Conservation (phyloP, 2,797 vertebrate genomes). For the Chelon auratus region DNA sequence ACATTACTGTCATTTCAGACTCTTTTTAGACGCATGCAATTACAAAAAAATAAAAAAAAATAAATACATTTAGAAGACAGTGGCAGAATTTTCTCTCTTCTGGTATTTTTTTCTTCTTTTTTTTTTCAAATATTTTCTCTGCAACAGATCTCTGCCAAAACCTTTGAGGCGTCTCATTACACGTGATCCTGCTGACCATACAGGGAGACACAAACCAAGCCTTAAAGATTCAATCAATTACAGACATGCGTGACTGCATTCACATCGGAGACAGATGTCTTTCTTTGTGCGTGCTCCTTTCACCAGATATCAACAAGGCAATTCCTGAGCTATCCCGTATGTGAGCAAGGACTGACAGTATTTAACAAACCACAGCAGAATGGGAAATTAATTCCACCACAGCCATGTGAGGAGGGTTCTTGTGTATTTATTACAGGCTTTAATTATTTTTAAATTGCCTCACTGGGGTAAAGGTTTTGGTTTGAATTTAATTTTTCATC, state of each 20-base stretch:
- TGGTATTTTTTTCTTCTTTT: conserved; percentile 10
- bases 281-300: conserved; percentile 44
- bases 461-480: conserved; percentile 43
- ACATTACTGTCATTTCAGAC: conserved; percentile 30
- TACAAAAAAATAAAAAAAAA: conserved; percentile 15
- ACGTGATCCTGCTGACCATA: conserved; percentile 63
- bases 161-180: conserved; percentile 56
- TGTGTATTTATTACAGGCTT: conserved; percentile 58
- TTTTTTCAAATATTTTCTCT: conserved; percentile 24
- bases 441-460: conserved; percentile 64
- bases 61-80: conserved; percentile 25
- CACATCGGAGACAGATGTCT: conserved; percentile 41
- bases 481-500: conserved; percentile 45
- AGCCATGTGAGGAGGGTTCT: conserved; percentile 34
- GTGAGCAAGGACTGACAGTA: conserved; percentile 30
- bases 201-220: conserved; percentile 57
- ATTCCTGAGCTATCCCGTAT: conserved; percentile 34
- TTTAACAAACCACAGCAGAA: conserved; percentile 40
- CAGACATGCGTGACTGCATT: conserved; percentile 65
- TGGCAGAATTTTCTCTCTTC: conserved; percentile 19
- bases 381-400: conserved; percentile 52
- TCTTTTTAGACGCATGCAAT: conserved; percentile 21
- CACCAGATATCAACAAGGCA: conserved; percentile 45
- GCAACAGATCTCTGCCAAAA: conserved; percentile 36
- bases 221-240: conserved; percentile 65